These are phyloP conservation scores for Bovichtus diacanthus DNA, from an alignment of 2,797 vertebrate species.

Conservation along the genomic window DNA sequence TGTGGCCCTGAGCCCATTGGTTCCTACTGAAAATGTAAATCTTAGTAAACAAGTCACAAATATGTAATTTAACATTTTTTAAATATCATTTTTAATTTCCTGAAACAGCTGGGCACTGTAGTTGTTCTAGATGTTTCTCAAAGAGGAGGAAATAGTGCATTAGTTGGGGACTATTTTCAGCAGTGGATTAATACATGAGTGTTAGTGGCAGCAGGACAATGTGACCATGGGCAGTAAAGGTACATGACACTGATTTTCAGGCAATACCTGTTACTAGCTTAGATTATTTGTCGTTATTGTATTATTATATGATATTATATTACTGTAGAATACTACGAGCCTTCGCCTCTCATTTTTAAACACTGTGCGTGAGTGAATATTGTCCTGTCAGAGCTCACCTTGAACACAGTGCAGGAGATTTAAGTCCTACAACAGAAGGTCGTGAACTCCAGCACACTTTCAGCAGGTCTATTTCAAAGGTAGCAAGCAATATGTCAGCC, in stretches of 20 bases:
- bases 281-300: not conserved
- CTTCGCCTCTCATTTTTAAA: not conserved
- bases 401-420: not conserved
- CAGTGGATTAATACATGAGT: not conserved
- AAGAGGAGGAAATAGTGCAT: not conserved
- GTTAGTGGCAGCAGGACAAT: not conserved
- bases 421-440: not conserved
- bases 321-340: no score
- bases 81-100: not conserved
- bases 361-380: not conserved
- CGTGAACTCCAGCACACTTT: not conserved
- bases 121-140: not conserved
- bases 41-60: not conserved
- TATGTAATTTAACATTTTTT: not conserved
- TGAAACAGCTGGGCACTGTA: not conserved
- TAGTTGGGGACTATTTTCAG: not conserved
- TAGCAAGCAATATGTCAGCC: not conserved
- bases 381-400: not conserved
- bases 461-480: not conserved
- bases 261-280: not conserved
- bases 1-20: not conserved
- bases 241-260: not conserved
- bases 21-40: not conserved
- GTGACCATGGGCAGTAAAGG: not conserved
- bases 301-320: not conserved